Conservation (phyloP, 2,888 invertebrate genomes). For the Cataglyphis albicans region DNA sequence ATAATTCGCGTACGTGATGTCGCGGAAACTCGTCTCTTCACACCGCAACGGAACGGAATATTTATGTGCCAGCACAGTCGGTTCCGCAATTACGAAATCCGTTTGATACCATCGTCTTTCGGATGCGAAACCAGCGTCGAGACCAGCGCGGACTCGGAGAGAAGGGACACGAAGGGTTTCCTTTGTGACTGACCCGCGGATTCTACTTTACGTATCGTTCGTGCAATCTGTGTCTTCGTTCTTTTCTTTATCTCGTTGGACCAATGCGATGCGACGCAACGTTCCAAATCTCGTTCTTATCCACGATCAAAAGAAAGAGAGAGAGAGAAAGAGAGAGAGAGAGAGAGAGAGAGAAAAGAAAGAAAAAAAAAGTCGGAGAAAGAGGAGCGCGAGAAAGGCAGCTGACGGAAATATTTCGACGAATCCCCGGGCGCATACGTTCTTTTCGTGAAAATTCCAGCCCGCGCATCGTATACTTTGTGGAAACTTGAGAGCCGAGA, state of each 20-base stretch:
- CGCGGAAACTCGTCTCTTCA: not conserved
- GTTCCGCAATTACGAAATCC: slow-evolving; percentile 68
- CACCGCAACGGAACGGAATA: slow-evolving; percentile 30
- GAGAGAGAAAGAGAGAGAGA: not conserved
- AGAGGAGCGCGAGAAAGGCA: slow-evolving; percentile 62
- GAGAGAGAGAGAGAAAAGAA: not conserved
- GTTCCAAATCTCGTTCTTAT: slow-evolving; percentile 64
- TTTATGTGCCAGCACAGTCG: slow-evolving; percentile 24
- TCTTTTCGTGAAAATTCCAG: slow-evolving; percentile 68
- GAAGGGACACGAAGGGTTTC: not conserved
- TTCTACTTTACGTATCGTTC: slow-evolving; percentile 20
- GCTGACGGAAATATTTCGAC: slow-evolving; percentile 75
- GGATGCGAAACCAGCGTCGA: slow-evolving; percentile 47
- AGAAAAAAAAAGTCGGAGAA: not conserved
- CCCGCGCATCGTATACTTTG: slow-evolving; percentile 67
- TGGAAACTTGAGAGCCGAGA: slow-evolving; percentile 55
- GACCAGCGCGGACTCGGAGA: slow-evolving; percentile 28
- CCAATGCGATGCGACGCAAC: not conserved
- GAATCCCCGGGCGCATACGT: slow-evolving; percentile 72
- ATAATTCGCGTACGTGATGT: not conserved
- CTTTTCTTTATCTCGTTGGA: slow-evolving; percentile 47
- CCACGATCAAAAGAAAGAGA: not conserved
- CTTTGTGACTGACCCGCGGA: slow-evolving; percentile 71
- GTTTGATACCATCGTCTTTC: slow-evolving; percentile 69
- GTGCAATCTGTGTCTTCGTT: slow-evolving; percentile 33